Conservation (phyloP, 2,888 invertebrate species). For the Herminia tarsipennalis region DNA sequence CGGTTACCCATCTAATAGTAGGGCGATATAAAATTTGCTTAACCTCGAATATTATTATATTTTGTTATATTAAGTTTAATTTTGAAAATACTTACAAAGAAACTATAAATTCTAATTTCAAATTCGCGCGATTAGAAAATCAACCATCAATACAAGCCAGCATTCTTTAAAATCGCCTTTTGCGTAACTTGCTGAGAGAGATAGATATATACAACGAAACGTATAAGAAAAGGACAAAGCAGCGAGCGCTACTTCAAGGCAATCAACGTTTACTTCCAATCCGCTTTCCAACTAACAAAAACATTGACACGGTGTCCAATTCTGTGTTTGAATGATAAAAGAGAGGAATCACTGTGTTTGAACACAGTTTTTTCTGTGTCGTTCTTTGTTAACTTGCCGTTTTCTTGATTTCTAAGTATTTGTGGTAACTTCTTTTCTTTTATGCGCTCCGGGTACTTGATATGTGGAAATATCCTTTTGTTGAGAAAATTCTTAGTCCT, state of each 20-base stretch:
- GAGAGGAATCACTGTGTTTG: slow-evolving; percentile 40
- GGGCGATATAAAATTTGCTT: too few species aligned
- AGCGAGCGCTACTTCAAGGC: slow-evolving; percentile 72
- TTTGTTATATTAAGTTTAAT: too few species aligned
- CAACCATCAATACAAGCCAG: slow-evolving; percentile 56
- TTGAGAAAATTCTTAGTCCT: slow-evolving; percentile 45
- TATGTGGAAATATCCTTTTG: slow-evolving; percentile 55
- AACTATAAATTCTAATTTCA: slow-evolving; percentile 20
- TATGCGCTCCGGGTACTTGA: slow-evolving; percentile 66
- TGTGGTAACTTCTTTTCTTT: slow-evolving; percentile 63
- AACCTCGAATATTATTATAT: too few species aligned
- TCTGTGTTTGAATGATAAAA: slow-evolving; percentile 38
- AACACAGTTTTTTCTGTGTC: slow-evolving; percentile 35
- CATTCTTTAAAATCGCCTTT: slow-evolving; percentile 68
- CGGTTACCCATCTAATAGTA: too few species aligned
- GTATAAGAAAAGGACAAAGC: slow-evolving; percentile 50
- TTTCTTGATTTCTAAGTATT: slow-evolving; percentile 74
- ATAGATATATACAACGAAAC: slow-evolving; percentile 40
- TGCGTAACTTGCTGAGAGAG: slow-evolving; percentile 66
- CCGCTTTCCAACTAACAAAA: slow-evolving; percentile 65
- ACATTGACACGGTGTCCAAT: slow-evolving; percentile 48
- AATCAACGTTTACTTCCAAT: slow-evolving; percentile 78
- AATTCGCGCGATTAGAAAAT: slow-evolving; percentile 40
- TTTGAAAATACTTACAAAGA: neutral
- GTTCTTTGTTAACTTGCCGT: slow-evolving; percentile 44